Conservation (phyloP, 2,888 invertebrate genomes). For the Tribolium freemani region DNA sequence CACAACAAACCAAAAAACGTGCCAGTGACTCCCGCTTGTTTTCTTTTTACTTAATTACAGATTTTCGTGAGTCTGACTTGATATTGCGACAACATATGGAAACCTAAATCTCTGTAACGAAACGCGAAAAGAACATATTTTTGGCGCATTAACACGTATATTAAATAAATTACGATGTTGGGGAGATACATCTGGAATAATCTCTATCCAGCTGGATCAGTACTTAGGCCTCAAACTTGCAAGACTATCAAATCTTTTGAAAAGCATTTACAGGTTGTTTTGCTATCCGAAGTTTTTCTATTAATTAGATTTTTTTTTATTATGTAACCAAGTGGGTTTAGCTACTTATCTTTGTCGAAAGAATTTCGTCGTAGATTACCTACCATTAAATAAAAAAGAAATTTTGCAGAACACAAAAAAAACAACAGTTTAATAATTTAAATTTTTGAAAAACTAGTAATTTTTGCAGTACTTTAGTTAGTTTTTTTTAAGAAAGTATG, state of each 20-base stretch:
- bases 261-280: neutral
- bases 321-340: too few relatives aligned
- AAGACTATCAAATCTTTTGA: neutral
- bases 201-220: constrained; percentile 11
- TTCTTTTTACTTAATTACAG: neutral
- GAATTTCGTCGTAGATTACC: too few relatives aligned
- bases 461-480: too few relatives aligned
- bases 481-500: too few relatives aligned
- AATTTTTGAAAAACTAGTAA: too few relatives aligned
- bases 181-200: constrained; percentile 19
- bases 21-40: neutral
- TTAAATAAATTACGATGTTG: constrained; percentile 32
- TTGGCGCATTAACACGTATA: constrained; percentile 39
- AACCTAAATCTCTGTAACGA: neutral
- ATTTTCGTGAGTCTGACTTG: constrained; percentile 14
- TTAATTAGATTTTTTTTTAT: neutral
- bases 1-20: constrained; percentile 40
- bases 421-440: too few relatives aligned
- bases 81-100: neutral
- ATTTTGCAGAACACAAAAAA: too few relatives aligned
- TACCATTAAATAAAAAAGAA: too few relatives aligned
- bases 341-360: too few relatives aligned
- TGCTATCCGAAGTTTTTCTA: neutral
- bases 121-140: constrained; percentile 20
- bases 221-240: constrained; percentile 2